phyloP scores from a whole-genome alignment of 2,888 invertebrate genomes.

The Notodonta dromedarius region DNA sequence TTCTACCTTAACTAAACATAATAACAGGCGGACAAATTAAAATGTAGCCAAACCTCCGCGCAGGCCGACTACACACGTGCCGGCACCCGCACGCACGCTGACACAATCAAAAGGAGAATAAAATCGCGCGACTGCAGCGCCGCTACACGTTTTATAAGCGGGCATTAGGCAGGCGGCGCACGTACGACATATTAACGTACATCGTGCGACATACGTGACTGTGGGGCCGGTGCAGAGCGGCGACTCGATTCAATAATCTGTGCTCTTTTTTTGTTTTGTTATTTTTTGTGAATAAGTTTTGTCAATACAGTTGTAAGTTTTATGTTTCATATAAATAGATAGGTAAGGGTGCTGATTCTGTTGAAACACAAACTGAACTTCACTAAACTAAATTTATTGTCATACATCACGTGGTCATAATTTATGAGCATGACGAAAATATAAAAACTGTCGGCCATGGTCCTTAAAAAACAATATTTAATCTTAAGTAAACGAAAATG shows the following conservation, averaged over 20 bases:
- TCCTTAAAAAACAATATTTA: no score
- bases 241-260: slow-evolving; percentile 63
- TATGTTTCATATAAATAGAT: no score
- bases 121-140: slow-evolving; percentile 60
- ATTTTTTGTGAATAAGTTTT: slow-evolving; percentile 21
- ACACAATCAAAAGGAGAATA: slow-evolving; percentile 74
- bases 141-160: slow-evolving; percentile 58
- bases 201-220: slow-evolving; percentile 70
- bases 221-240: slow-evolving; percentile 44
- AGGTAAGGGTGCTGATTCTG: no score
- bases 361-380: no score
- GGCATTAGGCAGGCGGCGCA: slow-evolving; percentile 66
- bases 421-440: no score
- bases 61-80: slow-evolving; percentile 2
- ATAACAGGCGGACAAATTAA: slow-evolving; percentile 1
- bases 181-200: slow-evolving; percentile 78
- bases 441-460: no score
- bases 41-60: background rate
- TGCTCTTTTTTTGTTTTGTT: slow-evolving; percentile 48
- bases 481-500: no score
- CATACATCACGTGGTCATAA: no score
- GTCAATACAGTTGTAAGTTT: background rate
- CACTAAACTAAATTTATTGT: no score
- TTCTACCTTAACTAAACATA: background rate
- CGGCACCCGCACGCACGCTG: slow-evolving; percentile 20